Base-by-base conservation (phyloP, 2,113 vertebrate genomes). In the Halcyon senegalensis region DNA sequence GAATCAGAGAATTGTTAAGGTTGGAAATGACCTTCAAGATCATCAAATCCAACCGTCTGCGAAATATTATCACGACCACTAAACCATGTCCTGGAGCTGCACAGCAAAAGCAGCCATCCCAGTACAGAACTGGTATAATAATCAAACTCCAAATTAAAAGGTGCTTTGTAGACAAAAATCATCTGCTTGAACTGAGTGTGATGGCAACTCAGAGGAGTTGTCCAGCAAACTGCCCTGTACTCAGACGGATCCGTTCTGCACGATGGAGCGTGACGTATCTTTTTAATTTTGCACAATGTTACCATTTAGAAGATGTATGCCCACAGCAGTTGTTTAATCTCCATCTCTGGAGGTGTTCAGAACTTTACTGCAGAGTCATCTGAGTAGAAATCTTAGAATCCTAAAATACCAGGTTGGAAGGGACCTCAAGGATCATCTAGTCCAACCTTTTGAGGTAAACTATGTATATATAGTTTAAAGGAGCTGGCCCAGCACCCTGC, bases 151-250 rank as follows among this genome's bases (percentile, higher is more conserved):
- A 69, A n/a, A 77, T 84, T 60, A 56, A 51, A 81, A 53, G 5
- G 9, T 70, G 19, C 59, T 78, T 74, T 70, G 58, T 62, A 51
- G 39, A 48, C 37, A n/a, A 48, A 70, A 30, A 19, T 82, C 16
- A 20, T 51, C 39, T 74, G 19, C 41, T 69, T 78, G 56, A 62
- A 28, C 13, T 37, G 63, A 69, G 41, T 21, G 50, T 50, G 37
- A 41, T 1, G 3, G 25, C n/a, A 58, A 31, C 16, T 77, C 27
- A 28, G 62, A 66, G 56, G 30, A 51, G 48, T 58, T 0, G 0
- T 66, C 33, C 33, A 55, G 39, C 59, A 9, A 19, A n/a, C 43
- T 78, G 33, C 58, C 7, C 56, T 62, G 13, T 74, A 39, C 51
- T 81, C 51, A 20, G 28, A 70, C 79, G 63, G 46, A 68, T 78